Conservation (phyloP, 1,140 invertebrate species). For the Drosophila leontia region DNA sequence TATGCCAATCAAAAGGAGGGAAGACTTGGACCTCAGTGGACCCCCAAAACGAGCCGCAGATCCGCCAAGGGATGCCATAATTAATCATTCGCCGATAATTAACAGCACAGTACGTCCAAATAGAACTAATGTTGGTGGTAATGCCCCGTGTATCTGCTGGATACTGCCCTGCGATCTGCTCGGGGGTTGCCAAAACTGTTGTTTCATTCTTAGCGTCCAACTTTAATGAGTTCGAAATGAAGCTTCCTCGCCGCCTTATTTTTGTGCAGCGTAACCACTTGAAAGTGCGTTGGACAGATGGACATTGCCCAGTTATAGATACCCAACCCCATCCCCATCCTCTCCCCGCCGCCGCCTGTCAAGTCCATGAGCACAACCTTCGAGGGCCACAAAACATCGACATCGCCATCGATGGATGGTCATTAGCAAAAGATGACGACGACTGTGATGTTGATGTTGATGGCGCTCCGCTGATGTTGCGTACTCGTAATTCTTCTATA, state of each 20-base stretch:
- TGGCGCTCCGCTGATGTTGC: constrained; percentile 61
- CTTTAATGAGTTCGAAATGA: constrained; percentile 57
- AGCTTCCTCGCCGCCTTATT: constrained; percentile 15
- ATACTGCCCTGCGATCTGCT: constrained; percentile 39
- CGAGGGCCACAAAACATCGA: constrained; percentile 54
- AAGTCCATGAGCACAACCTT: constrained; percentile 35
- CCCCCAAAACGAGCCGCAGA: constrained; percentile 57
- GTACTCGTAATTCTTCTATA: constrained; percentile 83
- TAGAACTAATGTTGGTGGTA: constrained; percentile 64
- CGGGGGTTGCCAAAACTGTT: constrained; percentile 73
- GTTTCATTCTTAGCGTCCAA: constrained; percentile 51
- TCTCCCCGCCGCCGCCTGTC: constrained; percentile 19
- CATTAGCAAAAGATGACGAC: constrained; percentile 83
- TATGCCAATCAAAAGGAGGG: constrained; percentile 72
- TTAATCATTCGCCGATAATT: constrained; percentile 82
- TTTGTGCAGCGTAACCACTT: constrained; percentile 65
- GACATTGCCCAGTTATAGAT: constrained; percentile 41
- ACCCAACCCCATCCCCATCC: not conserved
- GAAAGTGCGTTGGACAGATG: constrained; percentile 59
- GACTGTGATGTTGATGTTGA: constrained; percentile 43
- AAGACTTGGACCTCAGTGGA: constrained; percentile 13
- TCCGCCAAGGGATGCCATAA: constrained; percentile 57
- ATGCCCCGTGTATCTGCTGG: constrained; percentile 54
- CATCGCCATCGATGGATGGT: constrained; percentile 70
- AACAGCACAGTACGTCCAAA: constrained; percentile 69